phyloP scores from a whole-genome alignment of 2,797 vertebrate genomes.

The Eospalax fontanierii region DNA sequence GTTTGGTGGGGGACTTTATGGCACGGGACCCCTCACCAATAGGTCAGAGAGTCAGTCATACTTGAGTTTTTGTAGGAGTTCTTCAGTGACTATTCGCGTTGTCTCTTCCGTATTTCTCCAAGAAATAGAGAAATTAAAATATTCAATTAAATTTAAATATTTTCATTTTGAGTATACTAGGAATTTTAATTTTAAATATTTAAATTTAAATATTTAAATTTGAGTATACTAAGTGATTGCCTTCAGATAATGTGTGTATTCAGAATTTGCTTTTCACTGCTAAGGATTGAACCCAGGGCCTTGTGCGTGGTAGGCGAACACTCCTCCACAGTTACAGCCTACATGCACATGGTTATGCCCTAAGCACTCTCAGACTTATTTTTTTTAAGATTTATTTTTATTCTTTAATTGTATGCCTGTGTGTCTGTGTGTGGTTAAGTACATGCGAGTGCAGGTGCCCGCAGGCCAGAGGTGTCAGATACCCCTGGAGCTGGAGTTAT shows the following conservation, averaged over 20 bases:
- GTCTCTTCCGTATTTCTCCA: conserved; percentile 21
- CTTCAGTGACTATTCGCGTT: neutral
- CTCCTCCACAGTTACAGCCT: no score
- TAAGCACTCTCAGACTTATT: neutral
- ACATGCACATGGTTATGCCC: neutral
- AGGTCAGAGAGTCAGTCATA: neutral
- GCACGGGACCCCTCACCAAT: neutral
- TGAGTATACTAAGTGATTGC: neutral
- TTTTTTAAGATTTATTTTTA: neutral
- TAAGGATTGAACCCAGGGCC: neutral
- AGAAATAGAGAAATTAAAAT: conserved; percentile 45
- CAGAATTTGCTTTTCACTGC: neutral
- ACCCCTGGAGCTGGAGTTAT: no score
- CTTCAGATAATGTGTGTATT: conserved; percentile 10
- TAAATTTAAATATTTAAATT: conserved; percentile 60
- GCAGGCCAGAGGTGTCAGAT: no score
- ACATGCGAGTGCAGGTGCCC: no score
- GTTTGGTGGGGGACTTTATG: neutral
- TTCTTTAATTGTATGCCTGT: no score
- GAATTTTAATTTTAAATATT: neutral
- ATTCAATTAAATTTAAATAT: neutral
- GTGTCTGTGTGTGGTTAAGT: no score
- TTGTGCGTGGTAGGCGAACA: neutral
- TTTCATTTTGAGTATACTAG: conserved; percentile 1
- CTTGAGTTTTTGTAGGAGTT: neutral